Evolutionary conservation across 1,140 invertebrate species (phyloP).

Genomic region (Bombus confusus): DNA sequence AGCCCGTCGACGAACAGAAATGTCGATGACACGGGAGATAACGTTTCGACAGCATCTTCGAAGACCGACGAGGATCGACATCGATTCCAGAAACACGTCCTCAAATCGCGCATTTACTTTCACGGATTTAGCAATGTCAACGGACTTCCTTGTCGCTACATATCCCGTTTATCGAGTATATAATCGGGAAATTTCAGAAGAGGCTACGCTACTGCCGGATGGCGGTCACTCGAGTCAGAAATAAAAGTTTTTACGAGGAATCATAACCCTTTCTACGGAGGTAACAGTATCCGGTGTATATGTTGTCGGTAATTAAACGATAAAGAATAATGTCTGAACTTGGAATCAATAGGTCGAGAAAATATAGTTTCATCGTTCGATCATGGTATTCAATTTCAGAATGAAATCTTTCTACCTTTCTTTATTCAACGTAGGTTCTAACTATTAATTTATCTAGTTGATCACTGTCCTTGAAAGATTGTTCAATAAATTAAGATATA

Average conservation of each 20-base stretch:
- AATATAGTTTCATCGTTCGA: too few relatives aligned
- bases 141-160: background rate
- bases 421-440: background rate
- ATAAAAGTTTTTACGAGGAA: background rate
- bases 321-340: too few relatives aligned
- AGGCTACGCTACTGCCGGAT: background rate
- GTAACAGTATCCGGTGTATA: too few relatives aligned
- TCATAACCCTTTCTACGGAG: background rate
- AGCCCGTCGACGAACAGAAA: background rate
- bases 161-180: background rate
- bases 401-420: too few relatives aligned
- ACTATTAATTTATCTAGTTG: background rate
- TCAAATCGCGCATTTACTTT: background rate
- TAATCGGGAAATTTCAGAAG: background rate
- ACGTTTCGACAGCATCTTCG: background rate
- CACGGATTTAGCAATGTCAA: constrained; percentile 6
- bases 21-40: background rate
- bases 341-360: too few relatives aligned
- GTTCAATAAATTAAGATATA: background rate
- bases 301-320: too few relatives aligned
- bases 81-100: background rate
- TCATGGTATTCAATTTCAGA: too few relatives aligned
- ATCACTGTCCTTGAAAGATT: background rate
- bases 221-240: background rate
- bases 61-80: background rate